phyloP scores from a whole-genome alignment of 2,888 invertebrate genomes.

The Plemyria rubiginata region DNA sequence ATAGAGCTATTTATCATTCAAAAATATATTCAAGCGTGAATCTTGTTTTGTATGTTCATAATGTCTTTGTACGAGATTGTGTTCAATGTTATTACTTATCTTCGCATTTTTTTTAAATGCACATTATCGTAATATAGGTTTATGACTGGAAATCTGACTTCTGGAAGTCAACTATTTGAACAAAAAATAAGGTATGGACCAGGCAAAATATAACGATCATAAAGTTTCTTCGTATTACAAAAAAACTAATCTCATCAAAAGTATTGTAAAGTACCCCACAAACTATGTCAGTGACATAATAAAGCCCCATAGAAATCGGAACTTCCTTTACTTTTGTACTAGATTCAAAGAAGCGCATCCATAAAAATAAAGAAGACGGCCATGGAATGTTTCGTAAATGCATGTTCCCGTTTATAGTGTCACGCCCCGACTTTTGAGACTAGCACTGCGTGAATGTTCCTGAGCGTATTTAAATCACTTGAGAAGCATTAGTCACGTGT shows the following conservation, averaged over 20 bases:
- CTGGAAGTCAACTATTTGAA: no score
- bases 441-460: conserved; percentile 20
- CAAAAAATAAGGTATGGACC: no score
- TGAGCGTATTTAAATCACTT: conserved; percentile 33
- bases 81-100: neutral
- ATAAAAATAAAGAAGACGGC: neutral
- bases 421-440: conserved; percentile 25
- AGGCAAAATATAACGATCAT: no score
- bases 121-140: no score
- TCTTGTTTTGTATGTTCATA: conserved; percentile 4
- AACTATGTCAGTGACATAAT: no score
- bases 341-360: conserved; percentile 1
- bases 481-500: conserved; percentile 30
- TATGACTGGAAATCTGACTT: no score
- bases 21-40: conserved; percentile 15
- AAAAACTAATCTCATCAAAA: no score
- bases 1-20: conserved; percentile 40
- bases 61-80: neutral
- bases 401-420: conserved; percentile 18
- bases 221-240: no score
- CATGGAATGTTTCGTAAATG: conserved; percentile 8
- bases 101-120: no score
- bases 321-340: neutral
- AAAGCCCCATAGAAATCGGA: no score
- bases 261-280: no score